A percentile compares a stretch with the other conserved stretches of the same genome.
Evolutionary conservation across 2,113 vertebrate species (phyloP).

Genomic region (Perca schrenkii): DNA sequence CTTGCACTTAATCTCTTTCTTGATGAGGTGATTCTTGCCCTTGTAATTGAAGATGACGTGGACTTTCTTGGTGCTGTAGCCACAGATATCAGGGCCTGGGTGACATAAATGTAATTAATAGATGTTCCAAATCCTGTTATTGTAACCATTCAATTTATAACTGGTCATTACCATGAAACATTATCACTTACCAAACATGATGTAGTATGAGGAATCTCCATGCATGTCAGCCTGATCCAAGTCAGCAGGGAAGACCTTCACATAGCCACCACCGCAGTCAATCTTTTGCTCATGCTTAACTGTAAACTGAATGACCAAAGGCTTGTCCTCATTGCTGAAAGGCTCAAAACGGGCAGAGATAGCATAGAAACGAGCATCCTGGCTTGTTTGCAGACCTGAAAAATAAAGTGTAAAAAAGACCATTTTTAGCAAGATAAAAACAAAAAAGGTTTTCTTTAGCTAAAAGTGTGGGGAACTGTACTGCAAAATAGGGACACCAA

Average conservation of each 20-base stretch:
- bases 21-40: conserved; percentile 89
- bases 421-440: neutral
- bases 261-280: conserved; percentile 90
- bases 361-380: conserved; percentile 90
- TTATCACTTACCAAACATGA: conserved; percentile 90
- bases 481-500: neutral
- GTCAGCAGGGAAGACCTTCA: conserved; percentile 88
- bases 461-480: neutral
- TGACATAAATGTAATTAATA: neutral
- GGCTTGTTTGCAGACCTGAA: conserved; percentile 90
- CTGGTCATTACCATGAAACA: too few relatives aligned
- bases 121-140: neutral
- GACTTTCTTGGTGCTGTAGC: conserved; percentile 92
- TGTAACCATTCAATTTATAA: neutral
- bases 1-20: conserved; percentile 91
- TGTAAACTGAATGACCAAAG: conserved; percentile 88
- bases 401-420: neutral
- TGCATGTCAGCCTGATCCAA: conserved; percentile 87
- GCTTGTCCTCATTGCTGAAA: conserved; percentile 89
- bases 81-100: conserved; percentile 93
- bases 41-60: conserved; percentile 93
- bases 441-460: neutral
- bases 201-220: conserved; percentile 86
- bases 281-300: conserved; percentile 94
- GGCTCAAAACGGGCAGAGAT: conserved; percentile 87